phyloP scores from a whole-genome alignment of 2,888 invertebrate genomes.

The Hedya salicella region DNA sequence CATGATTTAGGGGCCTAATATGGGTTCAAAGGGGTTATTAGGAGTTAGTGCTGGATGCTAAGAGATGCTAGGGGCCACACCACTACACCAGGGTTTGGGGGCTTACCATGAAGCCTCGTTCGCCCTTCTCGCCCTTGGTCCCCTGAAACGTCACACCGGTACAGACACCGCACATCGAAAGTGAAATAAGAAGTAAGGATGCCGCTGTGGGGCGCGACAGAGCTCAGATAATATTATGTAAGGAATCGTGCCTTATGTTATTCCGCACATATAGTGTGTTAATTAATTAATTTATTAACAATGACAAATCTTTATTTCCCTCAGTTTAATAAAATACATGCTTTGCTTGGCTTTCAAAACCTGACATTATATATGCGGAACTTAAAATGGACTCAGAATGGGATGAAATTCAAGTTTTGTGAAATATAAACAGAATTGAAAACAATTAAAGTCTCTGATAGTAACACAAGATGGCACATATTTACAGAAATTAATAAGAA shows the following conservation, averaged over 20 bases:
- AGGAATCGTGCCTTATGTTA: conserved; percentile 10
- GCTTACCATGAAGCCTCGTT: conserved; percentile 91
- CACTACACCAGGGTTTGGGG: conserved; percentile 48
- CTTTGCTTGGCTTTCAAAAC: too few species aligned
- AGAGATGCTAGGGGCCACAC: conserved; percentile 44
- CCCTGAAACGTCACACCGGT: conserved; percentile 85
- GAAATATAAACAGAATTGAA: conserved; percentile 7
- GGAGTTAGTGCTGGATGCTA: conserved; percentile 26
- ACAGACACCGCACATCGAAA: conserved; percentile 49
- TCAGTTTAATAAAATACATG: too few species aligned
- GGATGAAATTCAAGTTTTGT: background rate
- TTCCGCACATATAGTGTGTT: conserved; percentile 8
- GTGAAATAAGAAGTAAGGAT: conserved; percentile 28
- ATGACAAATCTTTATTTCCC: too few species aligned
- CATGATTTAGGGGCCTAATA: background rate
- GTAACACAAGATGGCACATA: conserved; percentile 23
- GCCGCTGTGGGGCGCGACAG: conserved; percentile 20
- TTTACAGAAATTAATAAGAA: conserved; percentile 53
- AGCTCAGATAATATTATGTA: conserved; percentile 14
- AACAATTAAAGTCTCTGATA: background rate
- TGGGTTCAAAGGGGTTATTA: background rate
- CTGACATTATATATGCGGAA: conserved; percentile 16
- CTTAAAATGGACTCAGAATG: background rate
- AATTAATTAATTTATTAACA: too few species aligned
- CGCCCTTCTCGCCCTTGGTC: conserved; percentile 90